A percentile compares a stretch with the other conserved stretches of the same genome.
Evolutionary conservation across 2,113 vertebrate species (phyloP).

Genomic region (Salminus brasiliensis): DNA sequence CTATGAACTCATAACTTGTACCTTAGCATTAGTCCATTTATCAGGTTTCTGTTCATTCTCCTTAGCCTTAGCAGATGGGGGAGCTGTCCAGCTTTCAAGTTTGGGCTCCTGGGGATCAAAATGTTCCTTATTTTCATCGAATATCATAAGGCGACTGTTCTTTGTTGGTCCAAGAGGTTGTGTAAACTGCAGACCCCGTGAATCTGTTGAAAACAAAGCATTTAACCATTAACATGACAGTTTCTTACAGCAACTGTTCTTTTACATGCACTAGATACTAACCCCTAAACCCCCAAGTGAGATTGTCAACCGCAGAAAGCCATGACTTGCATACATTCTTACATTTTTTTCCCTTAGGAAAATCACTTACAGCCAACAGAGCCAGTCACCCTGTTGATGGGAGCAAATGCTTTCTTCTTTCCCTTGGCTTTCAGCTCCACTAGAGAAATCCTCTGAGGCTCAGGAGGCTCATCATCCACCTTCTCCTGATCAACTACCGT

Average conservation of each 20-base stretch:
- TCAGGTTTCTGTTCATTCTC: conserved; percentile 87
- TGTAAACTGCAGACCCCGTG: conserved; percentile 72
- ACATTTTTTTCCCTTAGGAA: too few species aligned
- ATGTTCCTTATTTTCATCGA: conserved; percentile 83
- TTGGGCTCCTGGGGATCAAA: conserved; percentile 64
- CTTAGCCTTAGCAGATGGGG: conserved; percentile 81
- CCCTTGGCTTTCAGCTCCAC: conserved; percentile 87
- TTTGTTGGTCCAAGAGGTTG: conserved; percentile 58
- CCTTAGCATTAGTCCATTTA: conserved; percentile 82
- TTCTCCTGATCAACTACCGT: conserved; percentile 70
- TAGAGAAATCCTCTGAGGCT: conserved; percentile 81
- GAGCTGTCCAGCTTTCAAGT: conserved; percentile 81
- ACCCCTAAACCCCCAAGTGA: background rate
- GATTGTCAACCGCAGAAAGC: background rate
- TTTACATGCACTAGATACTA: background rate
- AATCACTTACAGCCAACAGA: conserved; percentile 79
- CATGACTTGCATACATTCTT: background rate
- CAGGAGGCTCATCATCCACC: conserved; percentile 58
- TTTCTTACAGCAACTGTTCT: background rate
- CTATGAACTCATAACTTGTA: background rate
- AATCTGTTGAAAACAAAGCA: conserved; percentile 62
- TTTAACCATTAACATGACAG: background rate
- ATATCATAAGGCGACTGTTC: conserved; percentile 77
- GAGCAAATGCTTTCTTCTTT: conserved; percentile 84
- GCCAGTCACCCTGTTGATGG: conserved; percentile 80